These are phyloP conservation scores for Hippocampus comes DNA, from an alignment of 2,113 vertebrate genomes.

Conservation along the genomic window DNA sequence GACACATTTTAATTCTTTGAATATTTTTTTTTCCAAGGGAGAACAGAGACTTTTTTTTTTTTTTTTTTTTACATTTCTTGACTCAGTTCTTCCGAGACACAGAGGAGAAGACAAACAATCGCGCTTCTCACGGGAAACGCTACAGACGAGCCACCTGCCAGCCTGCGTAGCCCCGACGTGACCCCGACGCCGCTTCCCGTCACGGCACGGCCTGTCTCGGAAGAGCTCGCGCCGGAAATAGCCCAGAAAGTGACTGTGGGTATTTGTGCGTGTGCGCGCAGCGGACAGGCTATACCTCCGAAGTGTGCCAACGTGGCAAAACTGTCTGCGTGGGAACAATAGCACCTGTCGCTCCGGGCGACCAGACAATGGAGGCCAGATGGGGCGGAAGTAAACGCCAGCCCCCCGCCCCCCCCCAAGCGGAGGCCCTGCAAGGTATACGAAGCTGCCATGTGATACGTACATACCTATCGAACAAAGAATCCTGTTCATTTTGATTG, in stretches of 20 bases:
- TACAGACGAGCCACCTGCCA: slow-evolving; percentile 40
- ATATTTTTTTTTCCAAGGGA: not conserved
- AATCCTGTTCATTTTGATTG: not conserved
- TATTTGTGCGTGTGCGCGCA: slow-evolving; percentile 22
- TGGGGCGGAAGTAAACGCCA: slow-evolving; percentile 46
- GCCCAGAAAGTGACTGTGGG: slow-evolving; percentile 22
- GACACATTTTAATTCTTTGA: not conserved
- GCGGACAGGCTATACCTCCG: slow-evolving; percentile 44
- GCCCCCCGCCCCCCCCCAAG: not conserved
- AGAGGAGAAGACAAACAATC: slow-evolving; percentile 6
- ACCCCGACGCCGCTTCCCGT: slow-evolving; percentile 39
- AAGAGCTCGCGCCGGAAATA: slow-evolving; percentile 44
- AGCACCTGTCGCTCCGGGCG: slow-evolving; percentile 54
- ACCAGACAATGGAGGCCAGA: slow-evolving; percentile 58
- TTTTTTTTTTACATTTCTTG: not conserved
- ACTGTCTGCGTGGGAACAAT: slow-evolving; percentile 65
- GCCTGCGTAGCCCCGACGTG: slow-evolving; percentile 14
- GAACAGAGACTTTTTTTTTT: not conserved
- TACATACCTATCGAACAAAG: not conserved
- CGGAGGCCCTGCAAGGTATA: not conserved
- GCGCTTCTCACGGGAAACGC: slow-evolving; percentile 38
- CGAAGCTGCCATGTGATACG: not conserved
- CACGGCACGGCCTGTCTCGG: slow-evolving; percentile 39
- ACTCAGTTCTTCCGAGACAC: not conserved
- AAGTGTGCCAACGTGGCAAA: slow-evolving; percentile 62